Evolutionary conservation across 2,113 vertebrate species (phyloP), one percentile per base, ranked within the genome.

Genomic region (Ctenodactylus gundi): DNA sequence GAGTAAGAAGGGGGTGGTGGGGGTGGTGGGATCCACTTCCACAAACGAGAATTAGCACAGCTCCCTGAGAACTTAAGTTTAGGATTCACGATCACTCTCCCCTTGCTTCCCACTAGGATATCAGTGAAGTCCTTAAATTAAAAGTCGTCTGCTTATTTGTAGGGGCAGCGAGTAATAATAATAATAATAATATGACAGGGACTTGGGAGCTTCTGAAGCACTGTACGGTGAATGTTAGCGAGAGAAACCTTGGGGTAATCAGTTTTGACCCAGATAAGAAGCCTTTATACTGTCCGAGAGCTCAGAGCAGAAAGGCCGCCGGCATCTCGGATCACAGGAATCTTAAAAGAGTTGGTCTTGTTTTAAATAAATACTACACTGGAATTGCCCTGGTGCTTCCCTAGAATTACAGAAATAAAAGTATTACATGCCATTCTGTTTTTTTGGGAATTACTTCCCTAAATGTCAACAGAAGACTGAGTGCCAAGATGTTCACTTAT

Each of bases 111-210:
- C 49, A 2, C 67, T 55, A 85, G 78, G 57, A 88, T 77, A 67
- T 60, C 13, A n/a, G 25, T 23, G 73, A 95, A 93, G 90, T 36
- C 58, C 73, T 93, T 78, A 82, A 44, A 68, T 92, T 78, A 21
- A 82, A 88, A 85, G 46, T 46, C 15, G 12, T 49, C 49, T 53
- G 44, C 27, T 2, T 77, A 41, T 80, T 81, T 90, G 17, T 44
- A 85, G 34, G 29, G 9, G 20, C 4, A 67, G 57, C 84, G 58
- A 60, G 68, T 55, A 80, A 65, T n/a, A 17, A 65, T 34, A 14
- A 65, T 10, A 65, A 5, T 31, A 18, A 39, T 20, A 21, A 15
- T 55, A 13, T 15, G 20, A 17, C 17, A 51, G 23, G 41, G 49
- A 72, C 9, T 39, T 80, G 20, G 31, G 41, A 85, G 53, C 23